These are phyloP conservation scores for Argopecten irradians DNA, from an alignment of 1,140 invertebrate genomes.

Conservation along the genomic window DNA sequence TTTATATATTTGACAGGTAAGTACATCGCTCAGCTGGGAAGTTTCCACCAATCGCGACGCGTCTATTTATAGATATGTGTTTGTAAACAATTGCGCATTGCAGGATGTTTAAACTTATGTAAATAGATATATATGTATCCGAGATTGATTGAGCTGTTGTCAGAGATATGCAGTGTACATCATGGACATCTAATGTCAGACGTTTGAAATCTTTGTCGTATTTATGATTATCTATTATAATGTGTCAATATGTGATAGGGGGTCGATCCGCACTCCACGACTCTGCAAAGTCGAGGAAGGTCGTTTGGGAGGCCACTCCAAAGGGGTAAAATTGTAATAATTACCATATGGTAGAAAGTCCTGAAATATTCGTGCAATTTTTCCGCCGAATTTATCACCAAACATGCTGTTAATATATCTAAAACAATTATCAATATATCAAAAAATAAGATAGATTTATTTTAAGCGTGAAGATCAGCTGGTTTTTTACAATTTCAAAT, in stretches of 20 bases:
- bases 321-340: too few species aligned
- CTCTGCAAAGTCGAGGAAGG: not conserved
- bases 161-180: not conserved
- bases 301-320: not conserved
- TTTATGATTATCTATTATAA: too few species aligned
- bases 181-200: not conserved
- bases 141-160: not conserved
- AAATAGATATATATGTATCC: not conserved
- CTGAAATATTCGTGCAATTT: too few species aligned
- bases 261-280: not conserved
- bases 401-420: conserved; percentile 31
- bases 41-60: not conserved
- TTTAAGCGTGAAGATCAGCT: conserved; percentile 10
- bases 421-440: too few species aligned
- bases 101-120: not conserved
- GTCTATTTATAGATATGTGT: conserved; percentile 18
- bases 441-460: conserved; percentile 26
- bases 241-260: not conserved
- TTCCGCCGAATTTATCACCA: conserved; percentile 31
- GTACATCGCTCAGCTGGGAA: conserved; percentile 34
- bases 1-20: conserved; percentile 64
- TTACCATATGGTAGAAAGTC: too few species aligned
- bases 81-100: conserved; percentile 21
- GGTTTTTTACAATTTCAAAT: not conserved
- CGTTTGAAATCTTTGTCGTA: too few species aligned